Conservation (phyloP, 2,113 vertebrate species). For the Sceloporus undulatus region DNA sequence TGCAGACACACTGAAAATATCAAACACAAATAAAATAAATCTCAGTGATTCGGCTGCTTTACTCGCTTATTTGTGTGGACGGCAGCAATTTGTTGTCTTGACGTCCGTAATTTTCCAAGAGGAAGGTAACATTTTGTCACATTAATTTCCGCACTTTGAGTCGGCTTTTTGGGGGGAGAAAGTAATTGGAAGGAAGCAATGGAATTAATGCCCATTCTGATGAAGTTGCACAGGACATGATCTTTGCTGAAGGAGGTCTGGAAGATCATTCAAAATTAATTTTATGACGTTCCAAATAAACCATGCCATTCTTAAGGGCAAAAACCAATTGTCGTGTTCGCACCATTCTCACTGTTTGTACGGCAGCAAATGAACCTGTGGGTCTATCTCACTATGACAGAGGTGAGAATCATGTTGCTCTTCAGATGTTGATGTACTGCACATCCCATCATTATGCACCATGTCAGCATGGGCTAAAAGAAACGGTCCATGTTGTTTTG, state of each 20-base stretch:
- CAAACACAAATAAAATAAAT: slow-evolving; percentile 72
- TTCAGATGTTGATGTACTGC: too few species aligned
- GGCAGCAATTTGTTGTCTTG: slow-evolving; percentile 16
- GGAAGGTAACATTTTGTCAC: not conserved
- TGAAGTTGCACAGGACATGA: slow-evolving; percentile 28
- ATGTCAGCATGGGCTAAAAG: too few species aligned
- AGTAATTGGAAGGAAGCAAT: slow-evolving; percentile 49
- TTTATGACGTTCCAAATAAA: slow-evolving; percentile 34
- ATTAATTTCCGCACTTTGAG: slow-evolving; percentile 31
- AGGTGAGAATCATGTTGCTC: not conserved
- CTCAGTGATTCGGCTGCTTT: slow-evolving; percentile 44
- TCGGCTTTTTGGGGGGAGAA: slow-evolving; percentile 11
- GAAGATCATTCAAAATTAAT: not conserved
- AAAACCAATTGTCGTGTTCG: slow-evolving; percentile 19
- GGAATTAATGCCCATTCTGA: slow-evolving; percentile 37
- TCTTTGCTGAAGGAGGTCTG: slow-evolving; percentile 45
- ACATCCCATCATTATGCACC: too few species aligned
- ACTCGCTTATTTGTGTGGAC: slow-evolving; percentile 47
- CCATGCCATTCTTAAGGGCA: slow-evolving; percentile 20
- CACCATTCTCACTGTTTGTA: not conserved
- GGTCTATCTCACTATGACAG: not conserved
- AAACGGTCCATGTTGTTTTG: too few species aligned
- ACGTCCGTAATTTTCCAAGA: slow-evolving; percentile 50
- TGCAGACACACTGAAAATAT: slow-evolving; percentile 70
- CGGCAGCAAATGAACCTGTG: not conserved